A percentile compares a stretch with the other conserved stretches of the same genome.
phyloP scores from a whole-genome alignment of 2,113 vertebrate genomes.

The Sarotherodon lohbergeri region DNA sequence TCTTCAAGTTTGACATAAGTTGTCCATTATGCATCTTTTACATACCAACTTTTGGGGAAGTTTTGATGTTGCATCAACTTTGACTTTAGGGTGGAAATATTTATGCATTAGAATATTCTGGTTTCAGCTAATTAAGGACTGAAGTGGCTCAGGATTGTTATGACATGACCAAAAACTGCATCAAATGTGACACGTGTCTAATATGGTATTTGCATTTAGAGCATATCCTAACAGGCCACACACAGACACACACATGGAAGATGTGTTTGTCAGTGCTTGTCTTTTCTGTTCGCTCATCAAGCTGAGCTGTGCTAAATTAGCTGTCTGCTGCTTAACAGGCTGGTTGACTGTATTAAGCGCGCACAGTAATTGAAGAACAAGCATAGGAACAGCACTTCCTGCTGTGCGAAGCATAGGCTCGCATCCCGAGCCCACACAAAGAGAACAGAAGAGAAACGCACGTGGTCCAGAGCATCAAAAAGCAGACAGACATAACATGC shows the following conservation, averaged over 20 bases:
- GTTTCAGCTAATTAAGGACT: not conserved
- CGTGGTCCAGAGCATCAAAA: not conserved
- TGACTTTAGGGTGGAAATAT: not conserved
- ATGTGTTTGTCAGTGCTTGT: not conserved
- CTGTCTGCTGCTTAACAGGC: slow-evolving; percentile 26
- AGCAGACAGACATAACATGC: not conserved
- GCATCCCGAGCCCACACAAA: not conserved
- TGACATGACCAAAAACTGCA: not conserved
- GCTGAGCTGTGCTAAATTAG: slow-evolving; percentile 26
- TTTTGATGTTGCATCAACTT: not conserved
- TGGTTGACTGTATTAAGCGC: slow-evolving; percentile 18
- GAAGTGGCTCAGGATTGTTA: not conserved
- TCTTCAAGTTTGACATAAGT: not conserved
- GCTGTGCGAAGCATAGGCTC: not conserved
- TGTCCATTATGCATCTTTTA: not conserved
- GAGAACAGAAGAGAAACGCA: slow-evolving; percentile 1
- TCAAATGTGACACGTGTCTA: not conserved
- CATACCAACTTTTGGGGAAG: not conserved
- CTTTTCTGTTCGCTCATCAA: not conserved
- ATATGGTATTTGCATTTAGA: not conserved
- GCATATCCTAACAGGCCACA: not conserved
- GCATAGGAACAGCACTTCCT: not conserved
- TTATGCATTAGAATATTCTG: not conserved
- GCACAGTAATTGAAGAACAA: not conserved
- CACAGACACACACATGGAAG: not conserved